Evolutionary conservation across 2,113 vertebrate species (phyloP), one percentile per base, ranked within the genome.

Genomic region (Zosterops hypoxanthus): DNA sequence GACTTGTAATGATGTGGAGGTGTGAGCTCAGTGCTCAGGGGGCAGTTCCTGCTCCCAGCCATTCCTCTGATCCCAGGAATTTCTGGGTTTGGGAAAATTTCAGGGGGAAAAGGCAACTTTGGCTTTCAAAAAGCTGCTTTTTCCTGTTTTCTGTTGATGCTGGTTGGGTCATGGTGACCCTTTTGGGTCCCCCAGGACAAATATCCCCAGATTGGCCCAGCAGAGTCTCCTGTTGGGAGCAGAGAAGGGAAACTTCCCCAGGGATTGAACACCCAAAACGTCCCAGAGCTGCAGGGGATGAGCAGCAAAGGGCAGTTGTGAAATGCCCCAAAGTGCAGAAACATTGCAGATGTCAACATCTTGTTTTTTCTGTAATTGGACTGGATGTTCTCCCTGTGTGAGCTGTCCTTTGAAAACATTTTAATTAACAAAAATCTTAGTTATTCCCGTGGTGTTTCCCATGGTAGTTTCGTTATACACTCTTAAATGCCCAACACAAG

Each of bases 251-350:
- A 11, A 22, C 28, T 31, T 59, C 33, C 22, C 39, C 3, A 3
- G 44, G 24, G 42, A 0, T 15, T 39, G 68, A 22, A 4, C 5
- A 3, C 5, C 3, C 12, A 0, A 1, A 4, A 10, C 20, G 11
- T 25, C 53, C 56, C 26, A 3, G 49, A 9, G 56, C 60, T 36
- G 41, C 22, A 15, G 29, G 44, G 66, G 66, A 8, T 21, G 57
- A 86, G 72, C 22, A 82, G 41, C 61, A 49, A 34, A 18, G 9
- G 9, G 33, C 47, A 88, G 23, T 36, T 90, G 85, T 55, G 92
- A 78, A 93, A 71, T n/a, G 55, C 47, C 70, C 78, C 42, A 4
- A 44, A 75, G 78, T 8, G 50, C 65, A 72, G 34, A 34, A 79
- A 11, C 66, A 3, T 7, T 72, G 66, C 57, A 69, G 70, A 57